phyloP scores from a whole-genome alignment of 1,140 invertebrate genomes.

The Atta texana region DNA sequence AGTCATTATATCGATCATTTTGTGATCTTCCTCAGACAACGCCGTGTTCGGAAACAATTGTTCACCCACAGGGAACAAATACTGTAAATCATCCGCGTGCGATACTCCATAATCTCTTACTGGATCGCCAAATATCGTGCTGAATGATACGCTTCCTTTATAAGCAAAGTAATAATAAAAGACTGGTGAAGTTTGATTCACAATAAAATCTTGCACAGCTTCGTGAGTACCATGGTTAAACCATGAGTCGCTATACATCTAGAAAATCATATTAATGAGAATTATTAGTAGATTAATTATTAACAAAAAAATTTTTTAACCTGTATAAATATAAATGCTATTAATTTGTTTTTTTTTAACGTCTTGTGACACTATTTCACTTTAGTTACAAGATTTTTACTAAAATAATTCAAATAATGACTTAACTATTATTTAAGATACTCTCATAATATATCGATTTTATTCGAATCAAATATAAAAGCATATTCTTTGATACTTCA shows the following conservation, averaged over 20 bases:
- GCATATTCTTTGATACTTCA: not conserved
- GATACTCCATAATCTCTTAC: slow-evolving; percentile 89
- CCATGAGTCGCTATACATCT: slow-evolving; percentile 91
- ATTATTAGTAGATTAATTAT: not conserved
- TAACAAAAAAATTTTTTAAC: not conserved
- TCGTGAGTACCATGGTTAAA: slow-evolving; percentile 88
- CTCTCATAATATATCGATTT: not conserved
- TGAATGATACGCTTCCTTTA: slow-evolving; percentile 89
- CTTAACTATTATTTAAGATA: not conserved
- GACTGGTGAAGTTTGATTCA: slow-evolving; percentile 83
- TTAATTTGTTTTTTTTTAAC: not conserved
- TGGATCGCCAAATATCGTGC: slow-evolving; percentile 89
- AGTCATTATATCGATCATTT: slow-evolving; percentile 87
- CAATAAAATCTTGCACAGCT: slow-evolving; percentile 86
- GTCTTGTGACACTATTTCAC: too few relatives aligned
- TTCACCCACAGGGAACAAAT: slow-evolving; percentile 89
- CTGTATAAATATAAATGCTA: not conserved
- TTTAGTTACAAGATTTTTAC: not conserved
- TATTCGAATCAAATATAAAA: not conserved
- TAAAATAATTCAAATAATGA: not conserved
- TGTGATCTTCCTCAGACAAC: slow-evolving; percentile 84
- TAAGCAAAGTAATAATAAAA: slow-evolving; percentile 90
- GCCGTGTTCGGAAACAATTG: slow-evolving; percentile 86
- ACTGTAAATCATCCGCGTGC: slow-evolving; percentile 91
- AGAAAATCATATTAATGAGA: slow-evolving; percentile 69